These are phyloP conservation scores for Dynastes maya DNA, from an alignment of 2,888 invertebrate genomes.

Conservation along the genomic window DNA sequence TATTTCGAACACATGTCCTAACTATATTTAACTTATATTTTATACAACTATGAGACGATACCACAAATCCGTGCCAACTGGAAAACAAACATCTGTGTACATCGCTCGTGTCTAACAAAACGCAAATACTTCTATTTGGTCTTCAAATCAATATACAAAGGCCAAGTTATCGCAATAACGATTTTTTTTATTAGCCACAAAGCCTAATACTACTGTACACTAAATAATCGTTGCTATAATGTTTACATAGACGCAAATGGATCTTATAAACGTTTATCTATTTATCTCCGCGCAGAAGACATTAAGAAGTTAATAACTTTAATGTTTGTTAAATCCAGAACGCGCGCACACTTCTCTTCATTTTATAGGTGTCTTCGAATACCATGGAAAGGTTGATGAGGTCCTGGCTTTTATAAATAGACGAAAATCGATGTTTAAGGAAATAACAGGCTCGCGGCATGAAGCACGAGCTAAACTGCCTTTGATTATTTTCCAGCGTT, in stretches of 20 bases:
- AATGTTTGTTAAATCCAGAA: slow-evolving; percentile 23
- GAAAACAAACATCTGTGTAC: slow-evolving; percentile 9
- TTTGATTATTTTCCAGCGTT: slow-evolving; percentile 20
- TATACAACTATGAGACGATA: background rate
- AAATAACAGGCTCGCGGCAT: slow-evolving; percentile 16
- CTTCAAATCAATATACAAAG: slow-evolving; percentile 39
- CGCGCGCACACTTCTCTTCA: background rate
- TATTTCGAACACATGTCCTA: no score
- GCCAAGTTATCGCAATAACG: slow-evolving; percentile 40
- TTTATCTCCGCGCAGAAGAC: slow-evolving; percentile 2
- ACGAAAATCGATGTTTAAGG: slow-evolving; percentile 28
- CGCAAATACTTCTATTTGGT: slow-evolving; percentile 28
- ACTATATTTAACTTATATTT: no score
- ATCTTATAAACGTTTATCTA: slow-evolving; percentile 17
- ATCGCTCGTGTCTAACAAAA: slow-evolving; percentile 14
- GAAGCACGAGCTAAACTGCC: slow-evolving; percentile 3
- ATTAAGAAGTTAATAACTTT: slow-evolving; percentile 27
- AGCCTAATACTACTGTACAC: background rate
- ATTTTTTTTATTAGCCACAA: slow-evolving; percentile 25
- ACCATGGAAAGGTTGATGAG: slow-evolving; percentile 18
- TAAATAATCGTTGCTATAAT: background rate
- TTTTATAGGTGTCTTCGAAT: background rate
- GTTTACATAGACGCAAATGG: background rate
- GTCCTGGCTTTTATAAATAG: slow-evolving; percentile 34
- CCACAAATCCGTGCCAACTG: background rate